Evolutionary conservation across 1,140 invertebrate species (phyloP).

Genomic region (Venturia canescens): DNA sequence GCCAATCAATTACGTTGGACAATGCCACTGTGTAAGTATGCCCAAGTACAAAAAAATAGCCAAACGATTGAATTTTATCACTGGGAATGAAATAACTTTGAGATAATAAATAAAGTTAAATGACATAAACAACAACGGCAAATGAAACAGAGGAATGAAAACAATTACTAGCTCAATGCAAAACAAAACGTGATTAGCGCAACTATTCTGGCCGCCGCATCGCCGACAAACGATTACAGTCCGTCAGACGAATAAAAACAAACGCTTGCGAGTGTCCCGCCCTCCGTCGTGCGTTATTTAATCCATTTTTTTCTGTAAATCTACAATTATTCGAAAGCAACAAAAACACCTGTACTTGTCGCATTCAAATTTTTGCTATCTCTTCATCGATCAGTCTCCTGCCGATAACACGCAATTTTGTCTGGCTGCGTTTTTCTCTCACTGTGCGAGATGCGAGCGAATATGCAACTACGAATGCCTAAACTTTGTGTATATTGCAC

Average conservation of each 20-base stretch:
- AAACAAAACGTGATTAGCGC: neutral
- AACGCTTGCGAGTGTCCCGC: neutral
- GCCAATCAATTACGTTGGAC: conserved; percentile 73
- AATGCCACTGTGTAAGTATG: conserved; percentile 77
- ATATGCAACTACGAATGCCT: conserved; percentile 23
- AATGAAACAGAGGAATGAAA: neutral
- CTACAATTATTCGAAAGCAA: neutral
- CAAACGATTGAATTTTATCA: conserved; percentile 16
- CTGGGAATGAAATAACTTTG: neutral
- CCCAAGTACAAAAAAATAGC: conserved; percentile 32
- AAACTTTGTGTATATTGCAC: neutral
- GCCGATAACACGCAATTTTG: neutral
- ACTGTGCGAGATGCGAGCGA: conserved; percentile 6
- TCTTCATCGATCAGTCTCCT: conserved; percentile 19
- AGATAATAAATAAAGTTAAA: neutral
- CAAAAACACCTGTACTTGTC: neutral
- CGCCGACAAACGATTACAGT: neutral
- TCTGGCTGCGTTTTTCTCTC: neutral
- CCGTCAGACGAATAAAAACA: neutral
- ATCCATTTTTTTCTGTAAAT: neutral
- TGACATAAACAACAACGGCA: neutral
- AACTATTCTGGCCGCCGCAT: neutral
- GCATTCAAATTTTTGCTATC: neutral
- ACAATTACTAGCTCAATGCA: neutral
- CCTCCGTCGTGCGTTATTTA: neutral